Evolutionary conservation across 2,113 vertebrate genomes (phyloP), one percentile per base, ranked within the genome.

Genomic region (Nematolebias whitei): DNA sequence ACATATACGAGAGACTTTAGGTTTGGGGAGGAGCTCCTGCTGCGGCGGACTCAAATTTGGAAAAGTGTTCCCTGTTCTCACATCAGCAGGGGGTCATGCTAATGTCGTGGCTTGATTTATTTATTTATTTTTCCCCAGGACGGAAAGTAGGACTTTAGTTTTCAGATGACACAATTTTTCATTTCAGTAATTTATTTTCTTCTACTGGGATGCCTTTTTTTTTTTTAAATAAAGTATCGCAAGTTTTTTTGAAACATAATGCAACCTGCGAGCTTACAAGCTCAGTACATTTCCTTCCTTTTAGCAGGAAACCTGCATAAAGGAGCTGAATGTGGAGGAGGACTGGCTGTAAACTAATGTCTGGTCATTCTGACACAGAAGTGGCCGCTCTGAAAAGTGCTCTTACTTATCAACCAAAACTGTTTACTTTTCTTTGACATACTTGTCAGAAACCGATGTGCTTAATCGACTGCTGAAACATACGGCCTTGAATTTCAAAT

Each of bases 1-100:
- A 55, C 65, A 69, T 52, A 61, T 45, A 62, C 24, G 63, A 57
- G 61, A 39, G 60, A 73, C 69, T 71, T 67, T 18, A 74, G 50
- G 67, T 56, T 66, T 60, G 68, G 40, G 35, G 55, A 74, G 65
- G 59, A 53, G 78, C 73, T 77, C 60, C 70, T 41, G 20, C 23
- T 71, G 71, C 64, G 56, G 45, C 53, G 62, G 43, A 12, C 52
- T 74, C 60, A 45, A 69, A 80, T 50, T 66, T 63, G 60, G 63
- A 7, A 47, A 52, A 40, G 56, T 76, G 50, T 64, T 44, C 43
- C 41, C 44, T 62, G 48, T 74, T 74, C 29, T 66, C 68, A 63
- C 1, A 23, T 55, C 51, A 57, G 54, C 41, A 67, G 35, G 50
- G 64, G n/a, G 61, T 76, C 61, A 74, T 32, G 55, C 56, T 55